Evolutionary conservation across 2,888 invertebrate species (phyloP), one percentile per base, ranked within the genome.

Genomic region (Drosophila kambysellisi): DNA sequence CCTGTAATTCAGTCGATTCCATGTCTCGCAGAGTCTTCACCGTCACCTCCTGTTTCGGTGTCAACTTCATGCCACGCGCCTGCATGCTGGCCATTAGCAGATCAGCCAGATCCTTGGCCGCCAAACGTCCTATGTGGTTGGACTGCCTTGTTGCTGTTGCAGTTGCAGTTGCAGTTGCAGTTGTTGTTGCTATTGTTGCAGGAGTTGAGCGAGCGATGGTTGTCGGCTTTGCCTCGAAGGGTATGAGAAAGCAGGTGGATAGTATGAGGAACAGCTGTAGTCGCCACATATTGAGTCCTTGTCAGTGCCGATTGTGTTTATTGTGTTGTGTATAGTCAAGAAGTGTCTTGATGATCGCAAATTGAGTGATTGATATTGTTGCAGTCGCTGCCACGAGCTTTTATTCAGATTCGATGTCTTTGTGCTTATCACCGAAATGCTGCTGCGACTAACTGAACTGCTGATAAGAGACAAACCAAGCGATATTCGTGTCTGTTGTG

Each of bases 21-120:
- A 74, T 63, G 5, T 46, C 70, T n/a, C 73, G 72, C 46, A 86
- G 59, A 0, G 57, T 20, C 41, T 80, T 80, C 12, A 86, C 62
- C 3, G 72, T 82, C 5, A 68, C 32, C 32, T 85, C 57, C 53
- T 86, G 85, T 6, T 30, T 9, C 12, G 57, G 25, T 0, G 60
- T 64, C 11, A 86, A 32, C 39, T 77, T 80, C 3, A 65, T 56
- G 6, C 70, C 72, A 1, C 85, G 74, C 3, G 90, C 85, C 65
- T 88, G 77, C 73, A 85, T 85, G 72, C 85, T 86, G 64, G 90
- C 88, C 69, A 74, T 9, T 0, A 86, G 90, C 4, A 86, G 67
- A 69, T 86, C 85, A 12, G 90, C 90, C 25, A 86, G 48, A 72
- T 86, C 85, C 65, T 82, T 89, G 52, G 90, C 77, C 1, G 88